Evolutionary conservation across 2,113 vertebrate species (phyloP).

Genomic region (Chionodraco myersi): DNA sequence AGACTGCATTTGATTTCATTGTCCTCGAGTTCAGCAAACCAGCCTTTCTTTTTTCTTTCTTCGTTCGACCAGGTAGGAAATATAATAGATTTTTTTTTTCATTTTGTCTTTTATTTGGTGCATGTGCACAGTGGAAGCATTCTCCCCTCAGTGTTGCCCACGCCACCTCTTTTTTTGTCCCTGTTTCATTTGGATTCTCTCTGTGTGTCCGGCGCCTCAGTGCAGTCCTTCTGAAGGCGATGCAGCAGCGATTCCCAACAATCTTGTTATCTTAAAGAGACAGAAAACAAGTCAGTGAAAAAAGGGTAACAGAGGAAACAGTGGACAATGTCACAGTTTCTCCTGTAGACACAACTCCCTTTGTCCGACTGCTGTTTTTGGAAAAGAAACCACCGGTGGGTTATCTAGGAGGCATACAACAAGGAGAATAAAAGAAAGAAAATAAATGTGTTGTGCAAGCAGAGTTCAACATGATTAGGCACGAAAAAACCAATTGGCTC

Average conservation of each 20-base stretch:
- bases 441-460: slow-evolving; percentile 32
- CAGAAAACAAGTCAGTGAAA: slow-evolving; percentile 65
- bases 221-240: slow-evolving; percentile 94
- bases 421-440: slow-evolving; percentile 17
- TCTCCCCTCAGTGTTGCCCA: slow-evolving; percentile 77
- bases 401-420: slow-evolving; percentile 37
- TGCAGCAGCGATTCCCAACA: slow-evolving; percentile 86
- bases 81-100: slow-evolving; percentile 76
- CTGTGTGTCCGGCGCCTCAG: slow-evolving; percentile 76
- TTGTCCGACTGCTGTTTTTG: background rate
- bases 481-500: slow-evolving; percentile 3
- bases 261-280: slow-evolving; percentile 89
- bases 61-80: slow-evolving; percentile 86
- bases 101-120: slow-evolving; percentile 90
- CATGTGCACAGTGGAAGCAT: slow-evolving; percentile 95
- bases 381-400: slow-evolving; percentile 11
- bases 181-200: slow-evolving; percentile 51
- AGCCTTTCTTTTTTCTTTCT: slow-evolving; percentile 70
- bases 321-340: slow-evolving; percentile 1
- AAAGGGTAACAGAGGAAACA: slow-evolving; percentile 4
- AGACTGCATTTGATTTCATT: slow-evolving; percentile 87
- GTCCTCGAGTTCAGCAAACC: slow-evolving; percentile 75
- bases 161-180: slow-evolving; percentile 57
- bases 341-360: slow-evolving; percentile 18
- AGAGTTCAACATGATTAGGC: background rate